Evolutionary conservation across 2,797 vertebrate genomes (phyloP).

Genomic region (Gobio occitaniae): DNA sequence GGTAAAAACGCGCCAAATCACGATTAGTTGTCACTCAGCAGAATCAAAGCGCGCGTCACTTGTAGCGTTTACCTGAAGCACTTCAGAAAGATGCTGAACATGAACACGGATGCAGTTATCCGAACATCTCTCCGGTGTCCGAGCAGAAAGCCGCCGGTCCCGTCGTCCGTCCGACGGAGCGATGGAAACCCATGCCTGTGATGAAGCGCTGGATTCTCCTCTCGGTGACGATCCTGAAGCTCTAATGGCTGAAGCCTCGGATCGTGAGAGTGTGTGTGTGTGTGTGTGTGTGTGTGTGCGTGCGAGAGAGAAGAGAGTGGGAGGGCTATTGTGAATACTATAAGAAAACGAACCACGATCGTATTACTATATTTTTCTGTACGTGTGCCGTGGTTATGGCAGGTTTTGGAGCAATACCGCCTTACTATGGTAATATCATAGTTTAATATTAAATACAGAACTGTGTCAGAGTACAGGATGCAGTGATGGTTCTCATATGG

Average conservation of each 20-base stretch:
- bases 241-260: conserved; percentile 26
- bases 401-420: not conserved
- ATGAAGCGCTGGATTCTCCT: conserved; percentile 16
- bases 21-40: not conserved
- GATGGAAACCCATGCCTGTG: conserved; percentile 18
- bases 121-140: conserved; percentile 10
- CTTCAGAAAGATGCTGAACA: conserved; percentile 32
- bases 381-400: not conserved
- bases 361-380: not conserved
- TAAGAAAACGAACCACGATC: not conserved
- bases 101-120: conserved; percentile 3
- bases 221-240: conserved; percentile 51
- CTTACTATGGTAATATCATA: not conserved
- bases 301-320: not conserved
- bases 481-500: not conserved
- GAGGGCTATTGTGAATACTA: conserved; percentile 21
- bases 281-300: not conserved
- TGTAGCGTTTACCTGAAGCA: conserved; percentile 48
- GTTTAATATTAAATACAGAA: not conserved
- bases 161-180: conserved; percentile 7
- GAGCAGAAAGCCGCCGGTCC: not conserved
- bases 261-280: not conserved
- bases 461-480: not conserved
- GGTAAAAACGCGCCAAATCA: conserved; percentile 10
- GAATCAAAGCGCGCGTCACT: conserved; percentile 35